phyloP scores from a whole-genome alignment of 1,140 invertebrate genomes.

The Pteromalus puparum region DNA sequence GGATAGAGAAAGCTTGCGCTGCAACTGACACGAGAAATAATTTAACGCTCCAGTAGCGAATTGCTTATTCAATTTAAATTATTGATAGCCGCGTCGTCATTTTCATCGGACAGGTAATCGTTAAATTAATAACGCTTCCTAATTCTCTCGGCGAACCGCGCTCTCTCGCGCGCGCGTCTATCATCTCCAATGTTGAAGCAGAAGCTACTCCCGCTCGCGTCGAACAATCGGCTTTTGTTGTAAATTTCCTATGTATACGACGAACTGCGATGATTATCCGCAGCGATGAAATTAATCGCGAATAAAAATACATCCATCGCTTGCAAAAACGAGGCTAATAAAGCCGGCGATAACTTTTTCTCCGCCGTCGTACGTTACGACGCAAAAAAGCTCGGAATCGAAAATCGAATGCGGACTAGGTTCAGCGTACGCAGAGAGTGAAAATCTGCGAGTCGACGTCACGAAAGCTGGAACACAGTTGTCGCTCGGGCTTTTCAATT shows the following conservation, averaged over 20 bases:
- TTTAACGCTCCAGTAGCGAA: not conserved
- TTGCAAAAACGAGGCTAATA: not conserved
- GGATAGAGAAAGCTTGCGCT: not conserved
- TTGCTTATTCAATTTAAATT: not conserved
- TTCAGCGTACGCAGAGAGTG: not conserved
- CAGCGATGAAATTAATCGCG: slow-evolving; percentile 25
- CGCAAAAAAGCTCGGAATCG: too few relatives aligned
- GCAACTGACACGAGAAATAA: not conserved
- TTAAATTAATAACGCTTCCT: not conserved
- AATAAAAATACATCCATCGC: not conserved
- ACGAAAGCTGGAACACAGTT: not conserved
- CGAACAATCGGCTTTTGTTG: not conserved
- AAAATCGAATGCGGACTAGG: too few relatives aligned
- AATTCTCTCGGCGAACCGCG: not conserved
- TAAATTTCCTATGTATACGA: not conserved
- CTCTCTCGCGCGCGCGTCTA: not conserved
- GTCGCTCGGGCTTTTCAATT: slow-evolving; percentile 31
- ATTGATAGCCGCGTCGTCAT: not conserved
- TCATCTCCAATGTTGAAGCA: not conserved
- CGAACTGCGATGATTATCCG: too few relatives aligned
- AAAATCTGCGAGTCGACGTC: slow-evolving; percentile 4
- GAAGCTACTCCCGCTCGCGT: not conserved
- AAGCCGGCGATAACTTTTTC: too few relatives aligned
- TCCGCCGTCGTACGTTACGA: too few relatives aligned
- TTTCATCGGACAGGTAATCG: not conserved